Conservation (phyloP, 2,113 vertebrate genomes). For the Promerops cafer region DNA sequence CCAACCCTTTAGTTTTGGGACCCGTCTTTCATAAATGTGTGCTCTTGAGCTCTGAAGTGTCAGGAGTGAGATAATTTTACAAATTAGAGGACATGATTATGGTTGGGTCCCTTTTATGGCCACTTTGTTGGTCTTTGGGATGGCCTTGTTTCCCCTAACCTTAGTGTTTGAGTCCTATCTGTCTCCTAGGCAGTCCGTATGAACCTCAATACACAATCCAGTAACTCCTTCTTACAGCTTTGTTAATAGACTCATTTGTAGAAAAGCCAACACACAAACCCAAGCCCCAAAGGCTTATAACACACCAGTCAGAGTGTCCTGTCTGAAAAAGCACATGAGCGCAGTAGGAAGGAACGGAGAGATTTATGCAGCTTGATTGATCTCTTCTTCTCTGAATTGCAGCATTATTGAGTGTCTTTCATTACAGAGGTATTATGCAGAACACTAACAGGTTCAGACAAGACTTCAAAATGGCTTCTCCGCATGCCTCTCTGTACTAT, state of each 20-base stretch:
- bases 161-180: neutral
- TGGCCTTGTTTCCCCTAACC: neutral
- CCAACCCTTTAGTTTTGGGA: neutral
- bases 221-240: neutral
- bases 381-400: neutral
- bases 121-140: neutral
- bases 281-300: neutral
- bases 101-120: neutral
- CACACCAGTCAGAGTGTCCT: neutral
- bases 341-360: neutral
- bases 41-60: neutral
- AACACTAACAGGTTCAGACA: neutral
- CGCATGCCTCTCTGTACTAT: neutral
- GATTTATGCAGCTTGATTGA: neutral
- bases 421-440: neutral
- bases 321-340: neutral
- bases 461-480: neutral
- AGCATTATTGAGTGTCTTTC: neutral
- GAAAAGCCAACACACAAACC: neutral
- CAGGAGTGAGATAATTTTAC: neutral
- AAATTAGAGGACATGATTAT: neutral
- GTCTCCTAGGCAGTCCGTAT: neutral
- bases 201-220: neutral
- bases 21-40: neutral
- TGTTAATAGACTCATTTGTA: neutral